Evolutionary conservation across 2,797 vertebrate species (phyloP).

Genomic region (Danio kyathit): DNA sequence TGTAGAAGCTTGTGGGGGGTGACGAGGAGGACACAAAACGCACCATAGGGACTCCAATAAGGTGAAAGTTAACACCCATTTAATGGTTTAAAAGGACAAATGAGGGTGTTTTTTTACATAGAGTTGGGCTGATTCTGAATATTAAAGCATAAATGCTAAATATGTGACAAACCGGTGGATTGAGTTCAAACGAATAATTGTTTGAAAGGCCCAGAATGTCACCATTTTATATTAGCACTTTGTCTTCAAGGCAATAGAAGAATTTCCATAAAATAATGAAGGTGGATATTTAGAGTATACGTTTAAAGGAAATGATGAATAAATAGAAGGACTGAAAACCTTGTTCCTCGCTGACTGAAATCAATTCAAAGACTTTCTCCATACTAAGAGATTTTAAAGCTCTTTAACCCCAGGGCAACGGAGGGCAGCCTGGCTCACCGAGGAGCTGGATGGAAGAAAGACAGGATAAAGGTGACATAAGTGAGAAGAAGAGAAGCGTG

Average conservation of each 20-base stretch:
- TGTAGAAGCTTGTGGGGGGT: constrained; percentile 72
- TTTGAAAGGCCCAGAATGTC: not conserved
- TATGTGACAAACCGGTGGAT: not conserved
- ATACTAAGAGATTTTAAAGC: constrained; percentile 48
- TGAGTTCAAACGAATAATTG: not conserved
- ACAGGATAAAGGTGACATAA: constrained; percentile 70
- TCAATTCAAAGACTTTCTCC: constrained; percentile 40
- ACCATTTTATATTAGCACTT: constrained; percentile 1
- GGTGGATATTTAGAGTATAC: not conserved
- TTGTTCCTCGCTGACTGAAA: constrained; percentile 8
- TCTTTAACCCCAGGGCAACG: constrained; percentile 66
- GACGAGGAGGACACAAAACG: constrained; percentile 59
- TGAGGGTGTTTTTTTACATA: constrained; percentile 30
- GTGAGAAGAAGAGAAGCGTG: constrained; percentile 67
- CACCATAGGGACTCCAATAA: constrained; percentile 76
- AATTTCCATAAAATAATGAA: not conserved
- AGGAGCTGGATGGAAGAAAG: constrained; percentile 71
- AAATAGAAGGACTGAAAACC: not conserved
- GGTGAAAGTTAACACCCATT: constrained; percentile 72
- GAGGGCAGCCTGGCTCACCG: constrained; percentile 64
- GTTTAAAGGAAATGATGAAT: not conserved
- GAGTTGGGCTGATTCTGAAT: not conserved
- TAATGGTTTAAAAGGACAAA: constrained; percentile 51
- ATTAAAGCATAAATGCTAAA: constrained; percentile 8
- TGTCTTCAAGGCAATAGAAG: constrained; percentile 4